Conservation (phyloP, 2,797 vertebrate genomes). For the Sebastes oblongus region DNA sequence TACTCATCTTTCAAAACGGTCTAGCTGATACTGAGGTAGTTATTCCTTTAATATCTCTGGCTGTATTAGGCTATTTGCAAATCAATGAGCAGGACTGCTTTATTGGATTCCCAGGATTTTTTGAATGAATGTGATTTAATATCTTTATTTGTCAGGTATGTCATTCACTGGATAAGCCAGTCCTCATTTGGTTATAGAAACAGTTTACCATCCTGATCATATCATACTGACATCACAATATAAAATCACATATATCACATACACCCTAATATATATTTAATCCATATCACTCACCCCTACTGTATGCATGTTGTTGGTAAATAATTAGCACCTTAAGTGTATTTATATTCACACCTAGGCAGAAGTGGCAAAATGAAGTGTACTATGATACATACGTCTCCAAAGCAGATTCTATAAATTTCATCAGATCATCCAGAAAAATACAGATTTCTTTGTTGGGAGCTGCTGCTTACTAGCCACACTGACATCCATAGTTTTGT, state of each 20-base stretch:
- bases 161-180: conserved; percentile 4
- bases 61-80: conserved; percentile 18
- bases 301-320: not conserved
- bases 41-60: conserved; percentile 33
- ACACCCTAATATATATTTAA: not conserved
- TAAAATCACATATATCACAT: not conserved
- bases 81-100: conserved; percentile 20
- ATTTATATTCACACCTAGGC: conserved; percentile 7
- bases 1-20: not conserved
- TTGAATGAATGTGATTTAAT: conserved; percentile 35
- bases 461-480: conserved; percentile 22
- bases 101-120: conserved; percentile 32
- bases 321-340: conserved; percentile 14
- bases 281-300: not conserved
- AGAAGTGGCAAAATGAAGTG: conserved; percentile 49
- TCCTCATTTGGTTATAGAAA: not conserved
- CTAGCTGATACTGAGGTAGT: not conserved
- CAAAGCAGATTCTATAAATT: conserved; percentile 81
- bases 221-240: not conserved
- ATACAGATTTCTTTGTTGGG: conserved; percentile 32
- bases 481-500: conserved; percentile 53
- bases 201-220: not conserved
- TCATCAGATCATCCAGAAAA: conserved; percentile 81
- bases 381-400: conserved; percentile 26
- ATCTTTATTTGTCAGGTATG: conserved; percentile 24